Conservation (phyloP, 2,797 vertebrate genomes). For the Xyrichtys novacula region DNA sequence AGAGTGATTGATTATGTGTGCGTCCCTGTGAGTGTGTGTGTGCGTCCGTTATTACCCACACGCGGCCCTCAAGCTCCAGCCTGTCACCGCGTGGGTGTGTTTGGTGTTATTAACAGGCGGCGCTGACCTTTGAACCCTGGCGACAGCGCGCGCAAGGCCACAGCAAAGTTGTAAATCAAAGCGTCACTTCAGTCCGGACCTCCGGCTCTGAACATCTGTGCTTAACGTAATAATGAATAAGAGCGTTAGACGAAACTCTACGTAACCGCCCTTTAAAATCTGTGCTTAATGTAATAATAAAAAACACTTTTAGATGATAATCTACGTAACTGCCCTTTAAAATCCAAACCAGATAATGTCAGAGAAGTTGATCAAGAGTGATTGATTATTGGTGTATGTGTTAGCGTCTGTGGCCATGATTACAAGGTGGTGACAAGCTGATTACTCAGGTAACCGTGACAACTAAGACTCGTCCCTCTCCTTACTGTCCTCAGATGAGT, state of each 20-base stretch:
- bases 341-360: neutral
- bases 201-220: too few relatives aligned
- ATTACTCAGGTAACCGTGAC: slow-evolving; percentile 42
- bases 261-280: too few relatives aligned
- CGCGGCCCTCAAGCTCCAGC: too few relatives aligned
- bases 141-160: neutral
- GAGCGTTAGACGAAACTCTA: too few relatives aligned
- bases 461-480: neutral
- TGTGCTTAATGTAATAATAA: slow-evolving; percentile 37
- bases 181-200: neutral
- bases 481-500: too few relatives aligned
- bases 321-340: neutral
- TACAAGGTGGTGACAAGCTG: slow-evolving; percentile 32
- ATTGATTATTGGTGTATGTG: slow-evolving; percentile 35
- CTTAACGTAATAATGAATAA: too few relatives aligned
- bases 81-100: too few relatives aligned
- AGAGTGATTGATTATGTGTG: slow-evolving; percentile 46
- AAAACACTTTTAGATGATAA: accelerated
- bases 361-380: slow-evolving; percentile 9
- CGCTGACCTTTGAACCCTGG: neutral
- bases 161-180: slow-evolving; percentile 1
- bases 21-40: neutral
- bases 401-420: neutral
- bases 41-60: slow-evolving; percentile 8
- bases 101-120: too few relatives aligned